Evolutionary conservation across 2,113 vertebrate genomes (phyloP), one percentile per base, ranked within the genome.

Genomic region (Cephalopholis sonnerati): DNA sequence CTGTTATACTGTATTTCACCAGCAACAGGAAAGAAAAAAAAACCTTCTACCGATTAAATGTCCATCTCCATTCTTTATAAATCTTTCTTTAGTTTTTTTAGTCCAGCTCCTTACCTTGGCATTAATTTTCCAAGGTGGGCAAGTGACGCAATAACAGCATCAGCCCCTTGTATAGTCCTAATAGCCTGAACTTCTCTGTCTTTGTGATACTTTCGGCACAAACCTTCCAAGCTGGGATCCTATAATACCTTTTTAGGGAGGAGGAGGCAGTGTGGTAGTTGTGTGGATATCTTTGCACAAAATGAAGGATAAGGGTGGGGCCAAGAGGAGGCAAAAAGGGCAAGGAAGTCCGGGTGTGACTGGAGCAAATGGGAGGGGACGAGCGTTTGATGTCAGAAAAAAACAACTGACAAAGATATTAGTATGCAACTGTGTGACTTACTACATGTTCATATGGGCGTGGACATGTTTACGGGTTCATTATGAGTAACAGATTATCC

Each of bases 31-130:
- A 44, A 55, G 36, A 50, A 36, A 25, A 59, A 10, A 44, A 32
- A 4, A 32, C 20, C 2, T 16, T 8, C 39, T 2, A 25, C 25
- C 25, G 3, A 57, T n/a, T 62, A 18, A 63, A 64, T 3, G 6
- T 63, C 17, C 12, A 16, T 41, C 24, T 29, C 16, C 5, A 3
- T 41, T 63, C 20, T 62, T 29, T 27, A 51, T 1, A 48, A 57
- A 25, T 22, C 22, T 25, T 48, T 10, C 18, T 67, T n/a, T n/a
- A n/a, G n/a, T n/a, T n/a, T 27, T 29, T 24, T 24, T 13, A 17
- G 15, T 50, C 0, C 41, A 54, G 22, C 51, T 64, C 54, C 92
- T 89, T 91, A 91, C 91, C 92, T 85, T 83, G 11, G 55, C 13
- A 58, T 0, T n/a, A 25, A 6, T 27, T 79, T 53, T 89, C 85